Percentiles rank a stretch among this genome's conserved stretches.
Conservation (phyloP, 2,888 invertebrate species). For the Atethmia centrago region DNA sequence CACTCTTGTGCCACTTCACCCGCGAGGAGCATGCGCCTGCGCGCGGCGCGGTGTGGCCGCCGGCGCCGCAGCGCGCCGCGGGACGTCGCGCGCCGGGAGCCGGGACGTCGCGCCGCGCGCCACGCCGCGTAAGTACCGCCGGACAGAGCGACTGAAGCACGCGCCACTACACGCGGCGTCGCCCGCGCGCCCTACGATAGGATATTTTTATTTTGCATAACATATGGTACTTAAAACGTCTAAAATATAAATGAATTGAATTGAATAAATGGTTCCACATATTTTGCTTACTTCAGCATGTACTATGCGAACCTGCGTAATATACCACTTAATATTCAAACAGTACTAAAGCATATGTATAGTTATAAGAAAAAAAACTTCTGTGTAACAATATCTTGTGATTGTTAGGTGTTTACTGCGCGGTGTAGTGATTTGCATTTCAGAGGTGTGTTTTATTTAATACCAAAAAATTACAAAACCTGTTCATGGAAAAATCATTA, state of each 20-base stretch:
- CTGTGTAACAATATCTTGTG: too few relatives aligned
- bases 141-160: not conserved
- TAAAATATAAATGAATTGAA: not conserved
- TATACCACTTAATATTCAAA: not conserved
- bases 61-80: not conserved
- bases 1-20: not conserved
- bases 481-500: not conserved
- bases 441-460: not conserved
- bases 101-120: not conserved
- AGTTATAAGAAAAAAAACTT: too few relatives aligned
- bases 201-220: not conserved
- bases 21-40: not conserved
- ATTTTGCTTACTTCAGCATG: not conserved
- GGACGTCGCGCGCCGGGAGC: constrained; percentile 6
- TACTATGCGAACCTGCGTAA: not conserved
- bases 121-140: constrained; percentile 5
- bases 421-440: constrained; percentile 5
- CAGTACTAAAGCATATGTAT: not conserved
- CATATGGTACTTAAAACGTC: not conserved
- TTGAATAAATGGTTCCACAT: not conserved
- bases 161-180: constrained; percentile 6
- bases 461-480: too few relatives aligned
- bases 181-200: not conserved
- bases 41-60: too few relatives aligned
- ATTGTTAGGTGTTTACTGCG: too few relatives aligned